Evolutionary conservation across 2,113 vertebrate genomes (phyloP), one percentile per base, ranked within the genome.

Genomic region (Podarcis cretensis): DNA sequence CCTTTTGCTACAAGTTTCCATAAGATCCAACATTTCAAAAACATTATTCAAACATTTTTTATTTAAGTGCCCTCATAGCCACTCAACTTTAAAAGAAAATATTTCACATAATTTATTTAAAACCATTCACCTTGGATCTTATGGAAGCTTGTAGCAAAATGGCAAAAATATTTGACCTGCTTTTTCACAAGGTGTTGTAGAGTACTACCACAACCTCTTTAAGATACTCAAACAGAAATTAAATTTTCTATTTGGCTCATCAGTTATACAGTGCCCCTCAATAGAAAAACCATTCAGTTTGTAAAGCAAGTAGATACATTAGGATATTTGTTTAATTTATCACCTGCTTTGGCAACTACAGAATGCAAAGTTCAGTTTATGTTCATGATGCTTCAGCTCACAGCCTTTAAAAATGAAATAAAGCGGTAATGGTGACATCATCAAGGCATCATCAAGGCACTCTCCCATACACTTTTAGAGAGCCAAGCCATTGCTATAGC

Each of bases 271-370:
- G 73, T 85, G 2, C 1, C 81, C 18, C 0, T 0, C 8, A 81
- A 54, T 66, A n/a, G 37, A 30, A 83, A 88, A 94, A 86, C 82
- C 84, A n/a, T 13, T 87, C 6, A 0, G 27, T 88, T 18, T 37
- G 25, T 87, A 89, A 85, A 1, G 40, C 40, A 23, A 25, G n/a
- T 3, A 35, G 35, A 78, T 78, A 5, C 3, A 48, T 35, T 25
- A 48, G 32, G 32, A 74, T 74, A 35, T 43, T 54, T 54, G 9
- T 54, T 77, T 9, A 77, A 25, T 77, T 40, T 77, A 9, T 40
- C 35, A 40, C 20, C 25, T 76, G 35, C 35, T 77, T 23, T 43
- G 35, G 30, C 71, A 73, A n/a, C 5, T 73, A 73, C n/a, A 73
- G 4, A 77, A 77, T 77, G 9, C 14, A 40, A 76, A 76, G 18